Conservation (phyloP, 1,140 invertebrate genomes). For the Danaus melanippus region DNA sequence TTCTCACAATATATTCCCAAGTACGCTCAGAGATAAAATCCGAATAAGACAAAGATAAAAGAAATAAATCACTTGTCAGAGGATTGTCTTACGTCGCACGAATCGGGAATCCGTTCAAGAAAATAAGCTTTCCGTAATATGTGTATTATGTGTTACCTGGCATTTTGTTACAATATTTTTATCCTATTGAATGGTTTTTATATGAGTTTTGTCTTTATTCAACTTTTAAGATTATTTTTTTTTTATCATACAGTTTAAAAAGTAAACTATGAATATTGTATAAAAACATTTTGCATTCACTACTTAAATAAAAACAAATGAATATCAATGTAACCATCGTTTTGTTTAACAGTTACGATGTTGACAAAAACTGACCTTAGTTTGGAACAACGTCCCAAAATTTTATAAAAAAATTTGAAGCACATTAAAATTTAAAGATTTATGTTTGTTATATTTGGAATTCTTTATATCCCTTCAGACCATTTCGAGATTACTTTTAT, state of each 20-base stretch:
- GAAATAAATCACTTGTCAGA: conserved; percentile 36
- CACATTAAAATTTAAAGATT: conserved; percentile 18
- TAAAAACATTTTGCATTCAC: too few species aligned
- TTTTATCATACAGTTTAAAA: too few species aligned
- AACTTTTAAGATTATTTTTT: too few species aligned
- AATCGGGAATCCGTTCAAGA: conserved; percentile 26
- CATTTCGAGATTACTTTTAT: conserved; percentile 21
- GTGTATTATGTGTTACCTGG: conserved; percentile 9
- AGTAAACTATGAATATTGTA: too few species aligned
- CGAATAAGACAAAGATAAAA: conserved; percentile 27
- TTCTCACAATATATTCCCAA: too few species aligned
- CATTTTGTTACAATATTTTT: conserved; percentile 9
- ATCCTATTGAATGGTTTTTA: too few species aligned
- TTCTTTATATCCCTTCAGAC: conserved; percentile 18
- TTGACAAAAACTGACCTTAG: too few species aligned
- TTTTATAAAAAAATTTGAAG: background rate
- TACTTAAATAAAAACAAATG: too few species aligned
- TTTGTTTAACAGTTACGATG: too few species aligned
- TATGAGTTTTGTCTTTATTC: too few species aligned
- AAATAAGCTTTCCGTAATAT: conserved; percentile 29
- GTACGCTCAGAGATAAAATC: conserved; percentile 23
- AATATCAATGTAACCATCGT: too few species aligned
- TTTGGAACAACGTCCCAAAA: too few species aligned
- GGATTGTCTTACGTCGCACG: conserved; percentile 26
- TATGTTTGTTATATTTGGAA: conserved; percentile 27